Base-by-base conservation (phyloP, 2,113 vertebrate genomes). In the Microcebus jonahi region DNA sequence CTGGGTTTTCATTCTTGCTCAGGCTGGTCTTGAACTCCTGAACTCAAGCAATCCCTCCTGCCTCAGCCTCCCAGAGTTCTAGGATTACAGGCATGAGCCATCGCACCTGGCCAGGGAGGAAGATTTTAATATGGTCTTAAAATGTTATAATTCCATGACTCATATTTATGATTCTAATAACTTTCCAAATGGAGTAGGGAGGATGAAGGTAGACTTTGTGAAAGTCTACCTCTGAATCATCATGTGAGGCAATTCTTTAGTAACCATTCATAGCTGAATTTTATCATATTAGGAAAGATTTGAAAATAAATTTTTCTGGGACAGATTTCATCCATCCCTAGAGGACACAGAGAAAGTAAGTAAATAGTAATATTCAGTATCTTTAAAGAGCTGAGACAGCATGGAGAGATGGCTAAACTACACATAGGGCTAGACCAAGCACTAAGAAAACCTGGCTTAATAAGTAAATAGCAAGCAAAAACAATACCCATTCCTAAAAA, bases 131-230 rank as follows among this genome's bases (percentile, higher is more conserved):
- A 70, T 86, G 31, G 57, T 79, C 76, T 73, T 90, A 86, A 86
- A 92, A 88, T 84, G 9, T 18, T 95, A 4, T 65, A 92, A 88
- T 84, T 83, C 15, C 25, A 65, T 45, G 48, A 48, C 8, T 87
- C 61, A 48, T 34, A 53, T 83, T 89, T 92, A 82, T 55, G 55
- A 86, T 92, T 89, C 31, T 82, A 83, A 53, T 65, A 86, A 80
- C 36, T 39, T 96, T 90, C 11, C 34, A 77, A 71, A 21, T 87
- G 5, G 17, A 87, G 65, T 57, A 50, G 45, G 34, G 65, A 82
- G 29, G 48, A 61, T 48, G 31, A 84, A 34, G 12, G 27, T 42
- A 82, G n/a, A 63, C 34, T 57, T 53, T 63, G 14, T 76, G 68
- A 67, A 36, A 48, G 17, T 73, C 59, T 70, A 15, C 31, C 57